Conservation (phyloP, 1,140 invertebrate genomes). For the Neuroterus valhalla region DNA sequence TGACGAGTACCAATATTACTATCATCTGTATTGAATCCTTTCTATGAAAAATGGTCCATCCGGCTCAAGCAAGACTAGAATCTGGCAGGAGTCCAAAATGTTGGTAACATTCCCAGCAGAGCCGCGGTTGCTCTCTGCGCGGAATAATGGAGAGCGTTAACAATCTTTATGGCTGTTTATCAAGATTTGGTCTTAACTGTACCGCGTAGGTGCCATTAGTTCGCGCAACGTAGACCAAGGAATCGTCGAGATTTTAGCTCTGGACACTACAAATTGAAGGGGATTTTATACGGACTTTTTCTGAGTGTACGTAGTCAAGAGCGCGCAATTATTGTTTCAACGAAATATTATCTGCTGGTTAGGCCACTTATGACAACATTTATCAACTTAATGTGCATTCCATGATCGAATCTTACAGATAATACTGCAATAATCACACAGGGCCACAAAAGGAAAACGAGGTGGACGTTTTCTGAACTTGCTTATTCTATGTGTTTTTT, state of each 20-base stretch:
- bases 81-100: slow-evolving; percentile 44
- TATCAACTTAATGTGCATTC: background rate
- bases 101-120: slow-evolving; percentile 35
- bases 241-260: slow-evolving; percentile 30
- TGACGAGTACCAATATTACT: background rate
- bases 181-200: slow-evolving; percentile 45
- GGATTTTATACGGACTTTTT: slow-evolving; percentile 35
- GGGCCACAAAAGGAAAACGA: too few species aligned
- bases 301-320: background rate
- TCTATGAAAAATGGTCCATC: background rate
- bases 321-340: background rate
- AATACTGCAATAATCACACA: too few species aligned
- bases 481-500: too few species aligned
- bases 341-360: background rate
- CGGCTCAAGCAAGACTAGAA: background rate
- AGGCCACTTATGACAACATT: background rate
- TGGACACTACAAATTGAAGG: slow-evolving; percentile 38
- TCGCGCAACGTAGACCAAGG: slow-evolving; percentile 11
- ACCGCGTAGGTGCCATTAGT: slow-evolving; percentile 39
- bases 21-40: background rate
- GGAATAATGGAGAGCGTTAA: slow-evolving; percentile 50
- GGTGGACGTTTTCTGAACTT: too few species aligned
- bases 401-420: too few species aligned
- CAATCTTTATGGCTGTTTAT: slow-evolving; percentile 53
- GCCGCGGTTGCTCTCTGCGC: slow-evolving; percentile 35